A percentile compares a stretch with the other conserved stretches of the same genome.
Conservation (phyloP, 1,140 invertebrate species). For the Bombyx mandarina region DNA sequence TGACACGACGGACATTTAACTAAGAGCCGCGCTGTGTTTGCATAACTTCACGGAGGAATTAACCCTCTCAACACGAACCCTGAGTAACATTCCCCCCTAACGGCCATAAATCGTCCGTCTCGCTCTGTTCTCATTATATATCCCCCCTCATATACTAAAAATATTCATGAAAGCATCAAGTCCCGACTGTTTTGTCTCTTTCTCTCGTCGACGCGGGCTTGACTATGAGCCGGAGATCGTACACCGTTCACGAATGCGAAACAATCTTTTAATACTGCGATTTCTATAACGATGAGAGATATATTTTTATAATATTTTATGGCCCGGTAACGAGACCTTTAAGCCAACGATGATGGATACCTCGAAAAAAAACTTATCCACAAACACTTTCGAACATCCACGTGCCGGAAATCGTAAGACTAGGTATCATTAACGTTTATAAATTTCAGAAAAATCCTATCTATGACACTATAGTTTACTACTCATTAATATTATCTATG, state of each 20-base stretch:
- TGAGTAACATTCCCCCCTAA: neutral
- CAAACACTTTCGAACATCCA: slow-evolving; percentile 19
- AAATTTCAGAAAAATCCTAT: slow-evolving; percentile 68
- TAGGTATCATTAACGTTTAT: slow-evolving; percentile 61
- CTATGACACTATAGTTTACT: slow-evolving; percentile 33
- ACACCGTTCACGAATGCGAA: slow-evolving; percentile 2
- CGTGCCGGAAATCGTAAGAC: slow-evolving; percentile 39
- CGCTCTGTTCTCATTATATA: neutral
- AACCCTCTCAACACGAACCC: neutral
- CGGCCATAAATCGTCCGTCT: neutral
- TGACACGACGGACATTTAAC: neutral
- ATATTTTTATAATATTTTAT: neutral
- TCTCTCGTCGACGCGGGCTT: too few relatives aligned
- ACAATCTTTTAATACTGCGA: slow-evolving; percentile 37
- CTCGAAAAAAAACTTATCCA: slow-evolving; percentile 2
- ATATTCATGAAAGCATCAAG: slow-evolving; percentile 1
- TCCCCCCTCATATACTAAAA: neutral
- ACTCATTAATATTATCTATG: slow-evolving; percentile 15
- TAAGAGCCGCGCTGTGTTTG: neutral
- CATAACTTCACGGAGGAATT: too few relatives aligned
- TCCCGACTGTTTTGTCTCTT: too few relatives aligned
- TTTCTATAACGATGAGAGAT: slow-evolving; percentile 15
- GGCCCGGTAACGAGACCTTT: too few relatives aligned
- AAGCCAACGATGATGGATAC: too few relatives aligned
- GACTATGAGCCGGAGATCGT: neutral